Evolutionary conservation across 2,888 invertebrate species (phyloP).

Genomic region (Hirtodrosophila cameraria): DNA sequence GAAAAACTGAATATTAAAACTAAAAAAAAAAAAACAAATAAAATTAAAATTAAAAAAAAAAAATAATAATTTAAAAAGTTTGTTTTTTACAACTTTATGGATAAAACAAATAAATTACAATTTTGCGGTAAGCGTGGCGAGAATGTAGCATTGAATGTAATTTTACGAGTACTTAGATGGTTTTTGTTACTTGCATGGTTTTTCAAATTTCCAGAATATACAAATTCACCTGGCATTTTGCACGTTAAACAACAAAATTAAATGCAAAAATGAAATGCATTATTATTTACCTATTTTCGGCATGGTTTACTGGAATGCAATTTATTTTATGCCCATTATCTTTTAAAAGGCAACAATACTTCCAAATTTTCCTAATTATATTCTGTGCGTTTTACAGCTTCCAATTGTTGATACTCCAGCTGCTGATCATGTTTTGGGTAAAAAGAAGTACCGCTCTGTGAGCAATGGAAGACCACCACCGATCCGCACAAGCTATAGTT

Average conservation of each 20-base stretch:
- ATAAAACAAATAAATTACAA: constrained; percentile 8
- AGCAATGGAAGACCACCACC: constrained; percentile 39
- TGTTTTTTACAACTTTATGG: constrained; percentile 40
- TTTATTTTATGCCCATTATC: constrained; percentile 16
- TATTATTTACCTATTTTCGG: constrained; percentile 38
- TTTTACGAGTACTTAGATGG: constrained; percentile 22
- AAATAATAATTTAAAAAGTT: constrained; percentile 11
- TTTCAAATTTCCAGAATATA: constrained; percentile 9
- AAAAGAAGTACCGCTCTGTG: constrained; percentile 52
- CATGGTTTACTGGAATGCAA: constrained; percentile 56
- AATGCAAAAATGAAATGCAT: constrained; percentile 31
- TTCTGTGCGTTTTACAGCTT: constrained; percentile 78
- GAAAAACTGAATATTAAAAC: constrained; percentile 48
- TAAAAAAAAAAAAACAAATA: constrained; percentile 45
- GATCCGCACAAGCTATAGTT: constrained; percentile 64
- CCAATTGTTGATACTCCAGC: constrained; percentile 75
- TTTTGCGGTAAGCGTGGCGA: constrained; percentile 48
- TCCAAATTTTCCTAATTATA: constrained; percentile 26
- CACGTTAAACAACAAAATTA: constrained; percentile 44
- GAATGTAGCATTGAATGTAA: constrained; percentile 20
- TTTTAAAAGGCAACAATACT: constrained; percentile 2
- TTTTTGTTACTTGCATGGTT: constrained; percentile 51
- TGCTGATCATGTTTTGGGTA: constrained; percentile 75
- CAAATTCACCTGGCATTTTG: constrained; percentile 30
- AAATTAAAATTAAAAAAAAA: constrained; percentile 40